phyloP scores from a whole-genome alignment of 2,797 vertebrate genomes.

The Coilia nasus region DNA sequence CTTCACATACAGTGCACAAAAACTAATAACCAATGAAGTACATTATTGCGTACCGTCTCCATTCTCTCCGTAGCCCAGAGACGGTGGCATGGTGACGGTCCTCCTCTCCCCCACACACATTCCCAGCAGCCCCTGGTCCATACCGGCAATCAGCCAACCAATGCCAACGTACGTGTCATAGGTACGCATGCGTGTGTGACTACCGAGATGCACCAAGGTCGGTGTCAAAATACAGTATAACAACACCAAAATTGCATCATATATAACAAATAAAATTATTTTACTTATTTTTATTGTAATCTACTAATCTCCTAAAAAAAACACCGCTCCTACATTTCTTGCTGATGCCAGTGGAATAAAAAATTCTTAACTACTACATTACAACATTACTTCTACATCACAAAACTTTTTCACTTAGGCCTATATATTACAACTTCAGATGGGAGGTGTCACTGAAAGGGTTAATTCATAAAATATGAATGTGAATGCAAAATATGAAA shows the following conservation, averaged over 20 bases:
- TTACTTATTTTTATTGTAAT: neutral
- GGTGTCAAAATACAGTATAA: neutral
- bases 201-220: slow-evolving; percentile 49
- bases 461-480: too few species aligned
- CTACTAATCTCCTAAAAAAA: too few species aligned
- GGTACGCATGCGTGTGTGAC: slow-evolving; percentile 94
- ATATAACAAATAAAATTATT: neutral
- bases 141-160: slow-evolving; percentile 97
- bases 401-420: too few species aligned
- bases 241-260: neutral
- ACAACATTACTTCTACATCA: too few species aligned
- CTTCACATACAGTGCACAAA: neutral
- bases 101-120: slow-evolving; percentile 96
- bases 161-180: slow-evolving; percentile 98
- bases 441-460: too few species aligned
- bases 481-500: too few species aligned
- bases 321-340: too few species aligned
- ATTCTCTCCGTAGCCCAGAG: slow-evolving; percentile 92
- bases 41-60: slow-evolving; percentile 84
- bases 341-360: too few species aligned
- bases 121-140: slow-evolving; percentile 96
- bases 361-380: too few species aligned
- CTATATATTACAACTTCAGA: too few species aligned
- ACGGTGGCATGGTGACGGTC: slow-evolving; percentile 90
- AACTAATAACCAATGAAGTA: too few species aligned